Base-by-base conservation (phyloP, 2,888 invertebrate species). In the Agrochola circellaris region DNA sequence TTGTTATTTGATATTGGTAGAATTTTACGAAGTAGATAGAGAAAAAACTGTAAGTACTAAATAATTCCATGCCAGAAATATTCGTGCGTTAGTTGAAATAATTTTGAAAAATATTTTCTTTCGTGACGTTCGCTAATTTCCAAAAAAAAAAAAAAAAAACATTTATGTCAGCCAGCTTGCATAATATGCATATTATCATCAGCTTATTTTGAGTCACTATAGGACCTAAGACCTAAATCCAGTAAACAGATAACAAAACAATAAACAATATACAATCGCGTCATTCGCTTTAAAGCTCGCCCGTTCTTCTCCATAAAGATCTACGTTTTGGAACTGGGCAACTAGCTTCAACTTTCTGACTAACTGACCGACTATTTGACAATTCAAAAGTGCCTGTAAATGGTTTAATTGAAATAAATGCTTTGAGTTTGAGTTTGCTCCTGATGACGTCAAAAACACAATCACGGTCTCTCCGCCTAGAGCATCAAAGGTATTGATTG, bases 401-500 rank as follows among this genome's bases (percentile, higher is more conserved):
- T n/a, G n/a, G n/a, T n/a, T n/a, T n/a, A n/a, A n/a, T n/a, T n/a
- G n/a, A n/a, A n/a, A n/a, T n/a, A n/a, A n/a, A n/a, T n/a, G n/a
- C n/a, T n/a, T n/a, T n/a, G n/a, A n/a, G n/a, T n/a, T n/a, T n/a
- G n/a, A n/a, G n/a, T n/a, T n/a, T n/a, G n/a, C n/a, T 8, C 17
- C 2, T 20, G 77, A 67, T 65, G 34, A 61, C 48, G 20, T 73
- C 64, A 71, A 51, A 61, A 79, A 72, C 58, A 48, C 45, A 77
- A 69, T 66, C 42, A 62, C 75, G 30, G 45, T 72, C 82, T 85
- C 82, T 48, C 45, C 26, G 73, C 34, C 90, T 87, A 83, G 17
- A 71, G 23, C 58, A 70, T 78, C 79, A 76, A 64, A 77, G 77
- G 60, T 74, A 83, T 78, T 81, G 85, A 89, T 87, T 85, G 80